These are phyloP conservation scores for Hyalella azteca DNA, from an alignment of 2,888 invertebrate species.

Conservation along the genomic window DNA sequence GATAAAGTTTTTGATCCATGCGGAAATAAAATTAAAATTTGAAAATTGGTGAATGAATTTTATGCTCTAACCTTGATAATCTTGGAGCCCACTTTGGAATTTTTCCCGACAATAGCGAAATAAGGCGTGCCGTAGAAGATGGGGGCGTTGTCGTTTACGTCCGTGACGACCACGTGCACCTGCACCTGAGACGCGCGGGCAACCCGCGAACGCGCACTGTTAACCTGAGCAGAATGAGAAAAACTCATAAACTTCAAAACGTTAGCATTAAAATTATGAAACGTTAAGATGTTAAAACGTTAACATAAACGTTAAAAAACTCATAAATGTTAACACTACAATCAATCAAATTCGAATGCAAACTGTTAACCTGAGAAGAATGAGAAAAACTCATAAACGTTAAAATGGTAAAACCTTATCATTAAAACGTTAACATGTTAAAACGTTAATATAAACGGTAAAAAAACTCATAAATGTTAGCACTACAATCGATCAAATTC, in stretches of 20 bases:
- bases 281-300: no score
- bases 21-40: no score
- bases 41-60: no score
- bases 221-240: constrained; percentile 68
- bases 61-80: constrained; percentile 80
- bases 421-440: no score
- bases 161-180: constrained; percentile 83
- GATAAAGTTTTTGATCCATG: no score
- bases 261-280: no score
- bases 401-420: no score
- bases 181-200: constrained; percentile 72
- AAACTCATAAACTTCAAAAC: not conserved
- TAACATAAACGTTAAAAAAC: no score
- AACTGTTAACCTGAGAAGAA: constrained; percentile 68
- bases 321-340: no score
- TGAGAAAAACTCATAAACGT: not conserved
- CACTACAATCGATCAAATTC: not conserved
- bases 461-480: no score
- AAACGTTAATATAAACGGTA: no score
- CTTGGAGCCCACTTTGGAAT: constrained; percentile 79
- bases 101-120: constrained; percentile 86
- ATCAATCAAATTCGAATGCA: not conserved
- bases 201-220: constrained; percentile 43
- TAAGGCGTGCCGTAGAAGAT: constrained; percentile 92
- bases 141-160: constrained; percentile 95